Evolutionary conservation across 2,888 invertebrate genomes (phyloP), one percentile per base, ranked within the genome.

Genomic region (Ferdinandea cuprea): DNA sequence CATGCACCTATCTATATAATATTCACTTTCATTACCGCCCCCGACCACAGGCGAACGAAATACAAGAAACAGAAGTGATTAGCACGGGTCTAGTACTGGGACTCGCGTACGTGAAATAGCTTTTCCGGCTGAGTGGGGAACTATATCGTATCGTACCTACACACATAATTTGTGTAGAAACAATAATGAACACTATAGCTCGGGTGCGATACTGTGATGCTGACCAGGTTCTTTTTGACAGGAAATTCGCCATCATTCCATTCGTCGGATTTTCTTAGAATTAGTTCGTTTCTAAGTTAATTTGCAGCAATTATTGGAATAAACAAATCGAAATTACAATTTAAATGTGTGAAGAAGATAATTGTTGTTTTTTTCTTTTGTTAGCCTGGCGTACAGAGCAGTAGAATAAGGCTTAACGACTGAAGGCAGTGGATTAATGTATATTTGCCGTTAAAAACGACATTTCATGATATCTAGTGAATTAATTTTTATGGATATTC

Each of bases 281-380:
- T 30, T 56, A 32, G 17, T 69, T 52, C 44, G 44, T 7, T 54
- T 56, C 44, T 15, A 17, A 73, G 28, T 46, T 46, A 63, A 63
- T 73, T 73, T 63, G 28, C 46, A 13, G n/a, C 30, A 46, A 54
- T 61, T 17, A 19, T 19, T 46, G 25, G 21, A 44, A 25, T 37
- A 63, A 73, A 73, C 63, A 63, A 63, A 63, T 54, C 25, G 54
- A 13, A 46, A 63, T 63, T 54, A 54, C 63, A 32, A 42, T 61
- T 7, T 1, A 19, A 54, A 63, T 61, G 61, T 61, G 61, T 32
- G 19, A 61, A 61, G 61, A 19, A 25, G 2, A 25, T 25, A 25
- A 25, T 25, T 25, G 2, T 25, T 25, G 25, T 25, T 25, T 2
- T 25, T 25, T 25, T 25, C 15, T 28, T 9, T 8, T 1, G 2